Conservation (phyloP, 2,888 invertebrate genomes). For the Carcina quercana region DNA sequence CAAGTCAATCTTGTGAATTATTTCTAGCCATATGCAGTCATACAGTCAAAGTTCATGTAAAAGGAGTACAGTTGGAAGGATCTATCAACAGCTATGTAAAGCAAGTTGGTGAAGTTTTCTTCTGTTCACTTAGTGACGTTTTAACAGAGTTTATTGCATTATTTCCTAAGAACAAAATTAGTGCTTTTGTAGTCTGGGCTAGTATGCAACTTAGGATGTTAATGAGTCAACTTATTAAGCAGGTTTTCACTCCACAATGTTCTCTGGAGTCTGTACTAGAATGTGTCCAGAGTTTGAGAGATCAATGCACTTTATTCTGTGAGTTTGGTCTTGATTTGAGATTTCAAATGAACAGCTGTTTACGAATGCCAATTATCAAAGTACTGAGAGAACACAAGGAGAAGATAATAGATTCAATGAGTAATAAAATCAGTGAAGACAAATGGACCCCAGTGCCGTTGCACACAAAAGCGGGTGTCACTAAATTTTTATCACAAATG, state of each 20-base stretch:
- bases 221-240: conserved; percentile 87
- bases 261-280: conserved; percentile 88
- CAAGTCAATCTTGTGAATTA: conserved; percentile 84
- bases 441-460: conserved; percentile 90
- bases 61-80: conserved; percentile 86
- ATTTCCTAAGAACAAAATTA: conserved; percentile 81
- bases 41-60: conserved; percentile 85
- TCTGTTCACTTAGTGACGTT: conserved; percentile 86
- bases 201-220: conserved; percentile 87
- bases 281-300: conserved; percentile 87
- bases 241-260: conserved; percentile 93
- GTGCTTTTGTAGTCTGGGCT: conserved; percentile 91
- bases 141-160: conserved; percentile 76
- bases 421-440: conserved; percentile 84
- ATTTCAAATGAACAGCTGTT: conserved; percentile 91
- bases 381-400: conserved; percentile 86
- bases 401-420: conserved; percentile 88
- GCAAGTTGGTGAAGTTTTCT: conserved; percentile 88
- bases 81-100: conserved; percentile 86
- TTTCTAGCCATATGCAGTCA: conserved; percentile 88
- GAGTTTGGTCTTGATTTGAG: conserved; percentile 90
- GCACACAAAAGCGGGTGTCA: conserved; percentile 80
- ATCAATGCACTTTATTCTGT: conserved; percentile 77
- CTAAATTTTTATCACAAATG: conserved; percentile 82
- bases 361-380: conserved; percentile 84